Percentiles rank a stretch among this genome's conserved stretches.
These are phyloP conservation scores for Pyrgus malvae DNA, from an alignment of 2,888 invertebrate species.

Conservation along the genomic window DNA sequence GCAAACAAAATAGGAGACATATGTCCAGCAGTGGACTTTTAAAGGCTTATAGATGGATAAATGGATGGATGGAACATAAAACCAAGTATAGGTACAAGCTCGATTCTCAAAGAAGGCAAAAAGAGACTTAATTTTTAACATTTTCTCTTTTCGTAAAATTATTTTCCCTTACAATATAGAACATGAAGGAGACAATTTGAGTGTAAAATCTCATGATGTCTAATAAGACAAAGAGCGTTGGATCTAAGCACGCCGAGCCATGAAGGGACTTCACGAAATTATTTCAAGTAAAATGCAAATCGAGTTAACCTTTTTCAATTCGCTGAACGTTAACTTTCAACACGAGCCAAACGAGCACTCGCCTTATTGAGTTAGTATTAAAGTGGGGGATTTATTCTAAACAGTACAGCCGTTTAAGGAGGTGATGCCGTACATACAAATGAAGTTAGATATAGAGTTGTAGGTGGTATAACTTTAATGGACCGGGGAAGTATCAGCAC, in stretches of 20 bases:
- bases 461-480: too few relatives aligned
- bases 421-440: constrained; percentile 54
- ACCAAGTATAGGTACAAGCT: too few relatives aligned
- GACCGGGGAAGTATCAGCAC: too few relatives aligned
- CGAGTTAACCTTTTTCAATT: constrained; percentile 68
- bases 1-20: too few relatives aligned
- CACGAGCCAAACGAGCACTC: constrained; percentile 54
- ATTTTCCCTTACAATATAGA: background rate
- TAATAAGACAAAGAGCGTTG: constrained; percentile 9
- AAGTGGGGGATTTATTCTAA: constrained; percentile 70
- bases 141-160: too few relatives aligned
- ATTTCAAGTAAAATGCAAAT: constrained; percentile 61
- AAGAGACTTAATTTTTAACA: too few relatives aligned
- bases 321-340: constrained; percentile 57
- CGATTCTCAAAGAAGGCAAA: too few relatives aligned
- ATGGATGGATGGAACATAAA: too few relatives aligned
- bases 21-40: too few relatives aligned
- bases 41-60: too few relatives aligned
- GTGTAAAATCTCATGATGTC: background rate
- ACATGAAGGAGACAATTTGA: background rate
- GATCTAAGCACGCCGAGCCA: constrained; percentile 22
- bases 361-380: constrained; percentile 70
- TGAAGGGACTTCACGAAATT: constrained; percentile 37
- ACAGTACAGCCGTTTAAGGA: constrained; percentile 59
- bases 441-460: too few relatives aligned